Base-by-base conservation (phyloP, 2,797 vertebrate genomes). In the Leptodactylus fallax region DNA sequence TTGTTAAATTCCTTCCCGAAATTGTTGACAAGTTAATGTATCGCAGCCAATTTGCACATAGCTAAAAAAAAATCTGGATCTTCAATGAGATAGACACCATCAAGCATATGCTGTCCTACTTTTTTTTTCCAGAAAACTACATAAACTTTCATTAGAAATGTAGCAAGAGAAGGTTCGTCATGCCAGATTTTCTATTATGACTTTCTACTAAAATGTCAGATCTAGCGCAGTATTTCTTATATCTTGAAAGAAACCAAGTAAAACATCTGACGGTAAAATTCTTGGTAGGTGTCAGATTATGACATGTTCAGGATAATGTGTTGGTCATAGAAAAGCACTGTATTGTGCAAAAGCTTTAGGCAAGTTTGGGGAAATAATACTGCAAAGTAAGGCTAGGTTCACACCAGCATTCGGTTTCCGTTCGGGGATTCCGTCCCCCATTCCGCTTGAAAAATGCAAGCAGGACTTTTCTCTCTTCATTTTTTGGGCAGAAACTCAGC, bases 101-200 rank as follows among this genome's bases (percentile, higher is more conserved):
- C 55, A 81, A 61, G 63, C 79, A 83, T 87, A 82, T 76, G 86
- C 58, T 67, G 69, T 77, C 69, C 69, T 87, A 87, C 65, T 87
- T 63, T 36, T 8, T 10, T 27, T 19, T 12, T 13, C 21, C 19
- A 47, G 10, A 23, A 77, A 23, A 23, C n/a, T 77, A 12, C 49
- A 23, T 23, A 53, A n/a, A 53, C 49, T 77, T 23, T 51, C 10
- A 53, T 53, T 7, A 51, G 72, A 23, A 51, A n/a, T 11, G 9
- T 19, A 49, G 45, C 36, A 27, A n/a, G 27, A 71, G 25, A 13
- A 45, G 14, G 14, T 23, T 21, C 21, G n/a, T 5, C 47, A 0
- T 53, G 47, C 49, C 0, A 5, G 21, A 77, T 51, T 77, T 23
- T 23, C 45, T 49, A 14, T 17, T 77, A 13, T 5, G 23, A 53